Conservation (phyloP, 2,888 invertebrate genomes). For the Ashinkailepas kermadecensis region DNA sequence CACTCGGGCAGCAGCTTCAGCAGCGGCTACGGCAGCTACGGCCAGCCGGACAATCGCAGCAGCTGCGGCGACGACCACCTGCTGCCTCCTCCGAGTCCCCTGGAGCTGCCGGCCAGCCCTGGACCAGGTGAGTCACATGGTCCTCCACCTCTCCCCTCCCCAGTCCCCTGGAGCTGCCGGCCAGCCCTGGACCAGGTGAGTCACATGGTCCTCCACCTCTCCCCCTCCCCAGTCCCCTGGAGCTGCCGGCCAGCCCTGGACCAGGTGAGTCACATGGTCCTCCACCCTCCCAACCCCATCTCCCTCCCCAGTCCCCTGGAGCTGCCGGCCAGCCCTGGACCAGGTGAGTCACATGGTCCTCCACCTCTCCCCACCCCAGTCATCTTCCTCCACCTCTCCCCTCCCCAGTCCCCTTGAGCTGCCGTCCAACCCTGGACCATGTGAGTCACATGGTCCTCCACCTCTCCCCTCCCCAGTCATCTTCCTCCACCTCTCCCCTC, state of each 20-base stretch:
- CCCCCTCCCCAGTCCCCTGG: background rate
- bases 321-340: background rate
- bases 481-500: background rate
- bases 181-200: conserved; percentile 1
- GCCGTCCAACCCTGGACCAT: background rate
- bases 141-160: background rate
- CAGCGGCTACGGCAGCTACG: conserved; percentile 15
- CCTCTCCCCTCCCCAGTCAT: no score
- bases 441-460: background rate
- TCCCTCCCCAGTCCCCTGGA: background rate
- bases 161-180: background rate
- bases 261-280: background rate
- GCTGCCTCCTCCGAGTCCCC: background rate
- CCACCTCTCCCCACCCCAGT: background rate
- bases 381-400: background rate
- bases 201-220: background rate
- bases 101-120: background rate
- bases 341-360: background rate
- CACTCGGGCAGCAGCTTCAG: conserved; percentile 19
- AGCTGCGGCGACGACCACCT: conserved; percentile 2
- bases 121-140: background rate
- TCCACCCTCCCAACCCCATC: no score
- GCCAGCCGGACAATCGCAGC: conserved; percentile 15
- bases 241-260: background rate
- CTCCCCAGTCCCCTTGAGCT: background rate